These are phyloP conservation scores for Pristionchus japonicus DNA, from an alignment of 2,888 invertebrate genomes.

Conservation along the genomic window DNA sequence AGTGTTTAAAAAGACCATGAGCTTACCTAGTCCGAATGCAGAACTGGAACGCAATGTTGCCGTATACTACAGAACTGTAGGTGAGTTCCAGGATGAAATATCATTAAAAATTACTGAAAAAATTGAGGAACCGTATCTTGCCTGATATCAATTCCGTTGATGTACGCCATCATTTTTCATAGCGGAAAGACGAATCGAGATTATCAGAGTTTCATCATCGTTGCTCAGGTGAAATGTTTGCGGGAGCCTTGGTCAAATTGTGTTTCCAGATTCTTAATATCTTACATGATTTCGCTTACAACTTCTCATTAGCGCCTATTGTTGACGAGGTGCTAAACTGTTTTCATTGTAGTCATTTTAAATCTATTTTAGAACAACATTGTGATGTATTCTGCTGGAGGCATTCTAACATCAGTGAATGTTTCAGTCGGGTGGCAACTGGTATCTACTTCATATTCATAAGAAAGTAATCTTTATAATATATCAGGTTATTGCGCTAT, in stretches of 20 bases:
- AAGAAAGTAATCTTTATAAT: too few species aligned
- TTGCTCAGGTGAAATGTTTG: neutral
- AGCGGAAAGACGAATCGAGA: neutral
- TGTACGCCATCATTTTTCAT: conserved; percentile 1
- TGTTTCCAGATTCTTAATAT: conserved; percentile 13
- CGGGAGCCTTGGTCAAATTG: neutral
- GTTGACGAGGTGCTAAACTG: neutral
- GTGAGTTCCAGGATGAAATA: neutral
- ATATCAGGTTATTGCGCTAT: neutral
- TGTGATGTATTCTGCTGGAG: conserved; percentile 1
- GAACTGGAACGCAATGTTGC: neutral
- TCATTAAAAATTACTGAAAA: neutral
- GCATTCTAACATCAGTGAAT: neutral
- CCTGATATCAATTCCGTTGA: neutral
- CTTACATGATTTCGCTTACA: neutral
- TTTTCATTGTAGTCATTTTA: neutral
- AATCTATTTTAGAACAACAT: neutral
- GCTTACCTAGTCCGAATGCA: neutral
- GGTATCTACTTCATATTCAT: neutral
- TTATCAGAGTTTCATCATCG: neutral
- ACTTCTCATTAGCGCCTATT: conserved; percentile 4
- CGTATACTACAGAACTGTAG: neutral
- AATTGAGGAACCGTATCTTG: neutral
- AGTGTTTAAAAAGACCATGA: neutral
- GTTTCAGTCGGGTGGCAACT: conserved; percentile 14